Evolutionary conservation across 2,888 invertebrate species (phyloP).

Genomic region (Macrophya annulata): DNA sequence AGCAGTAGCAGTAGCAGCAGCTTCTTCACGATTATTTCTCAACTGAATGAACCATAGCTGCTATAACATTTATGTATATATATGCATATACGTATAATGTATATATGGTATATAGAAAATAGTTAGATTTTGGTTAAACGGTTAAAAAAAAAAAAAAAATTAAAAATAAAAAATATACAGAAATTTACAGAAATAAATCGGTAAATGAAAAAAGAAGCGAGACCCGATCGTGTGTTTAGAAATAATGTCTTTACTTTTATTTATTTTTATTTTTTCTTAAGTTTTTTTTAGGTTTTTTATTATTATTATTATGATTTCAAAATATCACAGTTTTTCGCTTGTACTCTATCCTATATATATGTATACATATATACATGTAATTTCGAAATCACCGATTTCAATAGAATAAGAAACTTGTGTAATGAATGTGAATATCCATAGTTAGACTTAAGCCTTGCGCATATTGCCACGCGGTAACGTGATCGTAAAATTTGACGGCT

Average conservation of each 20-base stretch:
- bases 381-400: background rate
- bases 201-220: background rate
- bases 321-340: background rate
- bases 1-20: background rate
- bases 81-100: background rate
- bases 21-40: constrained; percentile 28
- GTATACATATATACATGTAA: background rate
- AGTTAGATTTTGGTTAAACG: background rate
- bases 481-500: constrained; percentile 42
- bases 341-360: background rate
- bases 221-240: background rate
- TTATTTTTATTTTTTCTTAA: background rate
- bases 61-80: background rate
- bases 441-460: background rate
- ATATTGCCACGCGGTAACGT: constrained; percentile 28
- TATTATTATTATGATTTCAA: background rate
- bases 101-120: background rate
- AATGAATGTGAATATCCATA: constrained; percentile 2
- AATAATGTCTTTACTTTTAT: background rate
- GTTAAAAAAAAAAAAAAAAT: too few relatives aligned
- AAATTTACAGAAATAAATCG: too few relatives aligned
- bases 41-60: constrained; percentile 8
- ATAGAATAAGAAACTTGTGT: constrained; percentile 26
- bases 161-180: too few relatives aligned
- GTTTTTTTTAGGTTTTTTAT: background rate